These are phyloP conservation scores for Chrysoperla carnea DNA, from an alignment of 1,140 invertebrate genomes.

Conservation along the genomic window DNA sequence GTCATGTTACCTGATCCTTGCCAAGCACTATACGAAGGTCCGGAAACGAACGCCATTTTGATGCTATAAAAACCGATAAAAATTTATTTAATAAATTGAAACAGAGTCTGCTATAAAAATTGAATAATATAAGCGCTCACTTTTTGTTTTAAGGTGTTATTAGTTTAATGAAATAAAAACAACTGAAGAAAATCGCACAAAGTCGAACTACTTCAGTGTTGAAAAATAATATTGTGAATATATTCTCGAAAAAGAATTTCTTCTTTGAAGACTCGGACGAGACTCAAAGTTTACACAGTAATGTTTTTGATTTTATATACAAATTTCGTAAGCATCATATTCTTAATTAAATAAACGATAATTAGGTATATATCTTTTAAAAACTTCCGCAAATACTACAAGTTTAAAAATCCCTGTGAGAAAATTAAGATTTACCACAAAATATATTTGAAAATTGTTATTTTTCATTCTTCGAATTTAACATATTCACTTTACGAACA, in stretches of 20 bases:
- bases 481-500: too few relatives aligned
- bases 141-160: neutral
- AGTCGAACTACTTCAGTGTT: constrained; percentile 3
- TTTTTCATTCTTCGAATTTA: too few relatives aligned
- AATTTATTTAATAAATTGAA: neutral
- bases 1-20: constrained; percentile 37
- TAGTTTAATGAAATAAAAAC: neutral
- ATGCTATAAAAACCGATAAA: neutral
- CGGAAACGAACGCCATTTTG: neutral
- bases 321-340: neutral
- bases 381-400: neutral
- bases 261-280: neutral
- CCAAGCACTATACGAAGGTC: constrained; percentile 5
- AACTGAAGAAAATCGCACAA: constrained; percentile 3
- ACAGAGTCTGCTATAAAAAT: neutral
- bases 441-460: too few relatives aligned
- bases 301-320: neutral
- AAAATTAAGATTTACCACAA: too few relatives aligned
- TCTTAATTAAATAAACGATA: neutral
- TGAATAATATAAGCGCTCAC: neutral
- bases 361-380: neutral
- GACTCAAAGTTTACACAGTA: neutral
- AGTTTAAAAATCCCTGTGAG: too few relatives aligned
- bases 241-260: too few relatives aligned
- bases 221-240: neutral